Evolutionary conservation across 2,113 vertebrate species (phyloP), one percentile per base, ranked within the genome.

Genomic region (Dinomys branickii): DNA sequence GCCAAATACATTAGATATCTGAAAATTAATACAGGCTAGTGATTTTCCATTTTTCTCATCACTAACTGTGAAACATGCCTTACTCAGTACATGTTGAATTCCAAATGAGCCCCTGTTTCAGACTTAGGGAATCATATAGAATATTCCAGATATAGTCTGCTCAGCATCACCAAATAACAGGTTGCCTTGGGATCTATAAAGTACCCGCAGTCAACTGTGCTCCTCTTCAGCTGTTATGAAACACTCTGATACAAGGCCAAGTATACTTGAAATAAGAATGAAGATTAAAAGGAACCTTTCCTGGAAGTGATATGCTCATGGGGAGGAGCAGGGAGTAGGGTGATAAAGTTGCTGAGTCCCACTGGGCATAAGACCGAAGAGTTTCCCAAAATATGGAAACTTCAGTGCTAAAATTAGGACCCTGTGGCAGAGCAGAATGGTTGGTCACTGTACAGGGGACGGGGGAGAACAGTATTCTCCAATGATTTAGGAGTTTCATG

Each of bases 21-120:
- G 47, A 83, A 73, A 94, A 96, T 96, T 96, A 93, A 85, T 59
- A 85, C 75, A 92, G 35, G 28, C 91, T 94, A 50, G 83, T 71
- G 50, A 85, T 67, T 89, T 95, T 50, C 33, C 28, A 92, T 84
- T 93, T 91, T 93, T 95, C 78, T 93, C 81, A 93, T 86, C 28
- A 47, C 8, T 84, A 35, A n/a, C n/a, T 96, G 41, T 93, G 80
- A 93, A 93, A 75, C 63, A 73, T 91, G 59, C 75, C n/a, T 81
- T n/a, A 12, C 58, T 69, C 22, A n/a, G 17, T 56, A 61, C 56
- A 47, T 20, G 61, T 24, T 58, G 26, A 3, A 59, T 33, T 26
- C 10, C 41, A 50, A 30, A 56, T 6, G 52, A 20, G 8, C 14
- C 38, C 11, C 19, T 85, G 14, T 38, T 28, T 92, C 52, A 77